Evolutionary conservation across 2,888 invertebrate species (phyloP).

Genomic region (Pseudococcus jackbeardsleyi): DNA sequence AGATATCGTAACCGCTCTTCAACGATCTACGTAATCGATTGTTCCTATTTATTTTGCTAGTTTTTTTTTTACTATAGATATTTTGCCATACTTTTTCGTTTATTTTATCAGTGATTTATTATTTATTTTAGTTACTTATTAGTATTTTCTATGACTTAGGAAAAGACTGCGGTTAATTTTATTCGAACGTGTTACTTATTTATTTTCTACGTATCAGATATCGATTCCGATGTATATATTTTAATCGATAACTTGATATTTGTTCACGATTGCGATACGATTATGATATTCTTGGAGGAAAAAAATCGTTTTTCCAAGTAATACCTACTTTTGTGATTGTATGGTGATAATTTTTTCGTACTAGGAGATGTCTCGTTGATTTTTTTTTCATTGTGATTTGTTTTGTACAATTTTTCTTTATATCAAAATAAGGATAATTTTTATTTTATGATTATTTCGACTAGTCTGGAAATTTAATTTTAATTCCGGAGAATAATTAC

Average conservation of each 20-base stretch:
- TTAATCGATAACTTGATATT: neutral
- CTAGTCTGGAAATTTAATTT: neutral
- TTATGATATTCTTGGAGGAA: neutral
- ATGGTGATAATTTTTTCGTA: constrained; percentile 11
- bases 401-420: neutral
- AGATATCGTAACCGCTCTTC: neutral
- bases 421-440: no score
- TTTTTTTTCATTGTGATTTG: constrained; percentile 26
- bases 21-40: constrained; percentile 41
- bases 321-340: constrained; percentile 28
- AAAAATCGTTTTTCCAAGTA: neutral
- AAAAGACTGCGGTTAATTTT: neutral
- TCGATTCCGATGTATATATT: neutral
- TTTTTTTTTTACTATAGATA: neutral
- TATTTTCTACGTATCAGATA: neutral
- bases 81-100: neutral
- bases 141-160: neutral
- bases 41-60: constrained; percentile 36
- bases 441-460: no score
- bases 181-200: neutral
- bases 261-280: neutral
- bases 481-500: neutral
- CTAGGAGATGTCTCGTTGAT: neutral
- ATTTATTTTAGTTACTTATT: neutral
- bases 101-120: neutral